Base-by-base conservation (phyloP, 2,797 vertebrate species). In the Phataginus tricuspis region DNA sequence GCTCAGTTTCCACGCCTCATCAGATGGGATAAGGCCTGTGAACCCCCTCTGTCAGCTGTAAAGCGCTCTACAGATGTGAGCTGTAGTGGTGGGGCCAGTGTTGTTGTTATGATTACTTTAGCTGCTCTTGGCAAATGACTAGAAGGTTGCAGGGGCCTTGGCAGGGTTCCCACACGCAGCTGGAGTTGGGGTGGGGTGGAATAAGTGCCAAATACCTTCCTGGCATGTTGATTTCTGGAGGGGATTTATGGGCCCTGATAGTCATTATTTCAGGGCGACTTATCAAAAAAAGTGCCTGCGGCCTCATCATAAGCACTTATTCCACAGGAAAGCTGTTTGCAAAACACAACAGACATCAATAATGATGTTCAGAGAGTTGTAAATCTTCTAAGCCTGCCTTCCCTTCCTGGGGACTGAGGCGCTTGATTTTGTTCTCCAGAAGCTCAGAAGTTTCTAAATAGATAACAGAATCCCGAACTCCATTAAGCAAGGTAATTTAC, bases 401-500 rank as follows among this genome's bases (percentile, higher is more conserved):
- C 23, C 0, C 64, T 96, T 97, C 89, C 96, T 29, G n/a, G 94
- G 97, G 89, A 96, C 91, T 68, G 90, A 90, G 63, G 77, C 42
- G 25, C 97, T 98, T 74, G 90, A 92, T 90, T 93, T 0, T 0
- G 49, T 97, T 96, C 97, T 96, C 53, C 75, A 37, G 93, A 93
- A 98, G 94, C 94, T 86, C 91, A 94, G 98, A 96, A 97, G 96
- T 98, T 98, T 98, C 96, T 86, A 31, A 97, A 96, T 86, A 98
- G 98, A 95, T 89, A 98, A 96, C 94, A 98, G 98, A 97, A 94
- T 96, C 97, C 96, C 84, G 0, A 71, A 98, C 97, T 97, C 98
- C 98, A 98, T 98, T 98, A 98, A 98, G 94, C 96, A 97, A 98
- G 94, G 97, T 97, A 98, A 98, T 98, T 98, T 97, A 97, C 93